Evolutionary conservation across 2,113 vertebrate genomes (phyloP).

Genomic region (Platichthys stellatus): DNA sequence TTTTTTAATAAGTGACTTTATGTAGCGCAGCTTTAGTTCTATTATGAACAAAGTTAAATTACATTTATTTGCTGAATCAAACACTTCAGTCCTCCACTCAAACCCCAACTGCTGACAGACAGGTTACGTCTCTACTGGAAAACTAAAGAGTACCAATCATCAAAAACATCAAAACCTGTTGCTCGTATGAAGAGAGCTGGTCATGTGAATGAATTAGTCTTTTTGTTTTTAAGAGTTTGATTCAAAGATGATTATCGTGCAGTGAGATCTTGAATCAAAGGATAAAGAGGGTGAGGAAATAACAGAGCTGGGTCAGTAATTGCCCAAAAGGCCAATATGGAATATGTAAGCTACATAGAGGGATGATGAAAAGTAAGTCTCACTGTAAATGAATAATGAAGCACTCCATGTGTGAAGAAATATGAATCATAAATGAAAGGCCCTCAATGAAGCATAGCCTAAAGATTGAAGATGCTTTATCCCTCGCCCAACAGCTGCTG

Average conservation of each 20-base stretch:
- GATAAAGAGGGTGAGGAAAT: background rate
- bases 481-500: constrained; percentile 77
- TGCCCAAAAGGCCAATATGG: constrained; percentile 1
- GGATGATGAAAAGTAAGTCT: constrained; percentile 12
- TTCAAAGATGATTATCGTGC: constrained; percentile 41
- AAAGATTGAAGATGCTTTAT: background rate
- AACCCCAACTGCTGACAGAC: constrained; percentile 28
- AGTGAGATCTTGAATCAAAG: background rate
- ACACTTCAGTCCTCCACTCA: constrained; percentile 15
- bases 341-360: background rate
- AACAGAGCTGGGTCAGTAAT: background rate
- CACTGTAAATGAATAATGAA: constrained; percentile 27
- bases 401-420: background rate
- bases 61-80: constrained; percentile 35
- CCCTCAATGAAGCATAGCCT: constrained; percentile 2
- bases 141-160: constrained; percentile 36
- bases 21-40: too few relatives aligned
- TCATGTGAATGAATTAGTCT: constrained; percentile 24
- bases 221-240: constrained; percentile 19
- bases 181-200: background rate
- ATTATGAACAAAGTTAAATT: constrained; percentile 2
- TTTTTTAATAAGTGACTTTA: too few relatives aligned
- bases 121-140: constrained; percentile 24
- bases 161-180: background rate
- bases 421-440: constrained; percentile 37